A percentile compares a stretch with the other conserved stretches of the same genome.
Evolutionary conservation across 2,113 vertebrate species (phyloP).

Genomic region (Gnathonemus echidnorhynchus): DNA sequence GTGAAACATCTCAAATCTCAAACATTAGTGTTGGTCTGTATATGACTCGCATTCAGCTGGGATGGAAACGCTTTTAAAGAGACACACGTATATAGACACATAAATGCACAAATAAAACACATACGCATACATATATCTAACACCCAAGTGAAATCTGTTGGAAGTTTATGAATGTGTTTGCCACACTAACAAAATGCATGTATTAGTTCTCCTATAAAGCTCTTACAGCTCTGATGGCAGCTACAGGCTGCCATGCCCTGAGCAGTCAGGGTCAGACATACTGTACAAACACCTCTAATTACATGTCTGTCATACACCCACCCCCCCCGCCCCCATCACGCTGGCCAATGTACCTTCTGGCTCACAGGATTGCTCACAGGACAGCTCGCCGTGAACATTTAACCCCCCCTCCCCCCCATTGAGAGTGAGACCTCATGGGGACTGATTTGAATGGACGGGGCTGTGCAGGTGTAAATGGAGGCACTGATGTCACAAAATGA

Average conservation of each 20-base stretch:
- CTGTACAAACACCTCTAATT: constrained; percentile 61
- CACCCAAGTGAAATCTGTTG: background rate
- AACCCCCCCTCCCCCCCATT: constrained; percentile 44
- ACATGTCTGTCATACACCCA: constrained; percentile 71
- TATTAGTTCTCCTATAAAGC: background rate
- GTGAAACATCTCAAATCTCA: background rate
- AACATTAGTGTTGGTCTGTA: background rate
- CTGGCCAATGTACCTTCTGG: constrained; percentile 44
- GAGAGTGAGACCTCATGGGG: constrained; percentile 41
- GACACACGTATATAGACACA: background rate
- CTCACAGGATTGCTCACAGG: background rate
- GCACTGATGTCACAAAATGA: background rate
- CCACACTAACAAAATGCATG: background rate
- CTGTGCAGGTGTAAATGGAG: background rate
- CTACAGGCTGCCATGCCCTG: constrained; percentile 46
- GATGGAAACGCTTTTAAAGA: background rate
- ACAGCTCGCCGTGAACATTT: constrained; percentile 43
- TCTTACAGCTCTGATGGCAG: background rate
- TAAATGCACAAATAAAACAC: background rate
- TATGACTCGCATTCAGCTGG: background rate
- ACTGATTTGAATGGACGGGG: constrained; percentile 36
- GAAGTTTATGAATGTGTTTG: background rate
- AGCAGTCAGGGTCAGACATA: constrained; percentile 66
- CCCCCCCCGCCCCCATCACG: constrained; percentile 30
- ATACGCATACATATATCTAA: background rate